Conservation (phyloP, 92 coral and sea anemone species). For the Porites cylindrica region DNA sequence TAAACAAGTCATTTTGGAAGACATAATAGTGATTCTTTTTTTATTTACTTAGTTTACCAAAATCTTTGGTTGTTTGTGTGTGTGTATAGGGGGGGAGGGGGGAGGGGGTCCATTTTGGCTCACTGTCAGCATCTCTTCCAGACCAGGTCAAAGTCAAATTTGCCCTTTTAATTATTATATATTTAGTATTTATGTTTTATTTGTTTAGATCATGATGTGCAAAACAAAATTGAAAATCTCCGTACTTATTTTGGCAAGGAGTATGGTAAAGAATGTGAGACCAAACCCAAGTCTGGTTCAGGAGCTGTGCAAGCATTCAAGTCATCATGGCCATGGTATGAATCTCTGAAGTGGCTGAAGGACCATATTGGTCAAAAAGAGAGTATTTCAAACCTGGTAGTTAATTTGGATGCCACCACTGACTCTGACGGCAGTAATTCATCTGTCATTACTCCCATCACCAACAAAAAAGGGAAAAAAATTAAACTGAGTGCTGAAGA, state of each 20-base stretch:
- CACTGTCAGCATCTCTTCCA: too few species aligned
- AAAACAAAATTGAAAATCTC: constrained; percentile 33
- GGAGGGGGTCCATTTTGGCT: too few species aligned
- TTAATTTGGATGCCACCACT: neutral
- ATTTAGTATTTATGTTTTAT: constrained; percentile 1
- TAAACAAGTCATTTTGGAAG: too few species aligned
- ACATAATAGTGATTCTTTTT: too few species aligned
- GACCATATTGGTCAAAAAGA: constrained; percentile 31
- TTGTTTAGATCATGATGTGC: constrained; percentile 23
- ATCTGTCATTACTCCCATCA: neutral
- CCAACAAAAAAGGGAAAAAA: constrained; percentile 20
- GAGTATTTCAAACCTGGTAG: constrained; percentile 17
- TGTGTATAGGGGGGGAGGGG: too few species aligned
- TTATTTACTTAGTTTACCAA: too few species aligned
- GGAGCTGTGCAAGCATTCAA: constrained; percentile 20
- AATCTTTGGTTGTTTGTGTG: too few species aligned
- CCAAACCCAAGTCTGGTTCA: constrained; percentile 37
- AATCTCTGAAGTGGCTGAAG: constrained; percentile 22
- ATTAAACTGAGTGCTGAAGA: constrained; percentile 22
- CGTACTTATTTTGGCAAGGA: constrained; percentile 52
- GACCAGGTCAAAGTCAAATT: too few species aligned
- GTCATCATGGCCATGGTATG: constrained; percentile 45
- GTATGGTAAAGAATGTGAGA: constrained; percentile 37
- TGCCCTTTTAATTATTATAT: neutral
- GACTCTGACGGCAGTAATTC: constrained; percentile 27